Base-by-base conservation (phyloP, 2,888 invertebrate genomes). In the Drosophila engyochracea region DNA sequence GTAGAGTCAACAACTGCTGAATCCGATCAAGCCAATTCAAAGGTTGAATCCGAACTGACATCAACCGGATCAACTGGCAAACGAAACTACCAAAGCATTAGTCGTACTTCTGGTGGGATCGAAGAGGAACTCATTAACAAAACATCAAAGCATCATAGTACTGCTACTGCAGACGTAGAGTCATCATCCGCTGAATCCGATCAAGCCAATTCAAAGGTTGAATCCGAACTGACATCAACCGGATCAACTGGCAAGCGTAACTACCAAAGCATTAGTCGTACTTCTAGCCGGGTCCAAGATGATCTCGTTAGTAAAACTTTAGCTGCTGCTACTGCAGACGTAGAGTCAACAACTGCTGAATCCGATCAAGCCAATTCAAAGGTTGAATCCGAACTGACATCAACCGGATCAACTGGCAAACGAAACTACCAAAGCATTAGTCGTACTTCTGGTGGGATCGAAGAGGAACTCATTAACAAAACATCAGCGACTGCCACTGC, bases 181-280 rank as follows among this genome's bases (percentile, higher is more conserved):
- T 44, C 25, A 10, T 44, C 41, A 5, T 7, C 1, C 1, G 14
- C 54, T 14, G 25, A 41, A 14, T n/a, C 31, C 41, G 39, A 12
- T 25, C 54, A 35, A 25, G 4, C 9, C 1, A 10, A 28, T 19
- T 55, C 55, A 19, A 19, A 25, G 19, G 19, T 55, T 55, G 37
- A 55, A 3, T 10, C 25, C 12, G 37, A 55, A 1, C 3, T 10
- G 2, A 12, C n/a, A 47, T 19, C 58, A 1, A 44, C 7, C 19
- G 19, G 37, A 16, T 16, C 16, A 14, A 35, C 35, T 10, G 58
- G 30, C 9, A 44, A 58, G 6, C 82, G 76, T 9, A 79, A 60
- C 49, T 87, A 82, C 60, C 74, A 89, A n/a, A 70, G 65, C 30
- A 78, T 82, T 16, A 72, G 39, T 28, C 73, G 59, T 7, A 49